Evolutionary conservation across 2,888 invertebrate species (phyloP).

Genomic region (Nomada ruficornis): DNA sequence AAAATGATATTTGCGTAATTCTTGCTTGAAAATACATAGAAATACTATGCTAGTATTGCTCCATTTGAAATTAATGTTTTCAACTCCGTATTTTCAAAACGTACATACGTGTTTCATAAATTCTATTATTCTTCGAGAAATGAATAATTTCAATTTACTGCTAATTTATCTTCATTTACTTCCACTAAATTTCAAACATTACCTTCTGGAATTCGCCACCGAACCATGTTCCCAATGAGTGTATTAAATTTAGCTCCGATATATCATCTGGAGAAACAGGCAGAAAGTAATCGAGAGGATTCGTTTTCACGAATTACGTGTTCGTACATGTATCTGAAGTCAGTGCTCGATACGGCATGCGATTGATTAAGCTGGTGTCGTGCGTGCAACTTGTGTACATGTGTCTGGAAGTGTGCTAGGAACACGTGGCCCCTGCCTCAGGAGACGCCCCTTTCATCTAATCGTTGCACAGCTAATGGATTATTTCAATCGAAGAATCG

Average conservation of each 20-base stretch:
- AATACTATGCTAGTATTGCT: no score
- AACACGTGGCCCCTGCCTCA: conserved; percentile 80
- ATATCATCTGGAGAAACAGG: background rate
- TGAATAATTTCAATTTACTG: no score
- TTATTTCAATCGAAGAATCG: conserved; percentile 61
- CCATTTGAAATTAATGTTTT: no score
- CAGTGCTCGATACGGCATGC: conserved; percentile 43
- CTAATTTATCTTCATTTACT: no score
- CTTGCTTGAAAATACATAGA: background rate
- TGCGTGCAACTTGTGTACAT: conserved; percentile 76
- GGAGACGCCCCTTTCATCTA: conserved; percentile 82
- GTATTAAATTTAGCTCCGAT: background rate
- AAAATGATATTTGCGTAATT: conserved; percentile 9
- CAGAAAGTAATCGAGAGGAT: background rate
- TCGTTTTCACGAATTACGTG: conserved; percentile 24
- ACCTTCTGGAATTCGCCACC: no score
- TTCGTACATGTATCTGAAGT: conserved; percentile 45
- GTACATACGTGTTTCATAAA: no score
- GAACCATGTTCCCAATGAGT: background rate
- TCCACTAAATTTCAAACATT: no score
- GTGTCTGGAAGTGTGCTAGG: conserved; percentile 73
- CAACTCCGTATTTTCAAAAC: no score
- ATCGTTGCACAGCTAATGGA: conserved; percentile 68
- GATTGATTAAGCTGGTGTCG: conserved; percentile 72
- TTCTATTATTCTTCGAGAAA: no score